These are phyloP conservation scores for Teinopalpus imperialis DNA, from an alignment of 2,888 invertebrate species.

Conservation along the genomic window DNA sequence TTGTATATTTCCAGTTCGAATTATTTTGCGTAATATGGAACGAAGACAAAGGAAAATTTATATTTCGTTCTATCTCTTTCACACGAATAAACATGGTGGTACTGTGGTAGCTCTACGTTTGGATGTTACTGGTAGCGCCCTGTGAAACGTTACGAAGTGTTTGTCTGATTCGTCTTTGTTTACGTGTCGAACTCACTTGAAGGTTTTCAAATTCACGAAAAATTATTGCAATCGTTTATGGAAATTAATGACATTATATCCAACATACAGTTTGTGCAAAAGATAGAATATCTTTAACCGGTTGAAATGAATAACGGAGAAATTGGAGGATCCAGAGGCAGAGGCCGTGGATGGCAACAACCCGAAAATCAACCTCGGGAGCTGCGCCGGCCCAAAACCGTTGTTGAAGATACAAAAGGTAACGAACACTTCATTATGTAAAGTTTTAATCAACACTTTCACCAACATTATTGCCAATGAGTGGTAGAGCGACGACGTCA, in stretches of 20 bases:
- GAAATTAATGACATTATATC: constrained; percentile 51
- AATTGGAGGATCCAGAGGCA: constrained; percentile 72
- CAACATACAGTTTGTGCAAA: constrained; percentile 39
- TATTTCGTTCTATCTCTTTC: constrained; percentile 37
- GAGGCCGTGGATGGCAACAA: constrained; percentile 77
- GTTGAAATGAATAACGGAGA: constrained; percentile 79
- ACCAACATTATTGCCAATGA: constrained; percentile 36
- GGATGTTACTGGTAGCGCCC: constrained; percentile 20
- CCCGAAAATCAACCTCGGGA: constrained; percentile 71
- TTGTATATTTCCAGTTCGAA: too few species aligned
- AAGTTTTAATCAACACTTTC: constrained; percentile 42
- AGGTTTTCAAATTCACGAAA: constrained; percentile 31
- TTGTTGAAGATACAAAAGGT: constrained; percentile 66
- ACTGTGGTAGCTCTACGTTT: constrained; percentile 59
- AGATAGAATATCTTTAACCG: constrained; percentile 38
- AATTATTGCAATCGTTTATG: constrained; percentile 51
- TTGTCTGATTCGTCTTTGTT: constrained; percentile 78
- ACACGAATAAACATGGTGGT: constrained; percentile 62
- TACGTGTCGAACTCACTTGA: constrained; percentile 70
- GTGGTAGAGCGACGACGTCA: constrained; percentile 51
- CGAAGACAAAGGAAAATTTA: constrained; percentile 9
- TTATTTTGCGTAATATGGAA: constrained; percentile 9
- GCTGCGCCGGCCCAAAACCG: constrained; percentile 66
- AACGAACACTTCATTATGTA: constrained; percentile 26
- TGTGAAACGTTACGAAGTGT: constrained; percentile 57